Evolutionary conservation across 92 coral and sea anemone species (phyloP).

Genomic region (Phymanthus crucifer): DNA sequence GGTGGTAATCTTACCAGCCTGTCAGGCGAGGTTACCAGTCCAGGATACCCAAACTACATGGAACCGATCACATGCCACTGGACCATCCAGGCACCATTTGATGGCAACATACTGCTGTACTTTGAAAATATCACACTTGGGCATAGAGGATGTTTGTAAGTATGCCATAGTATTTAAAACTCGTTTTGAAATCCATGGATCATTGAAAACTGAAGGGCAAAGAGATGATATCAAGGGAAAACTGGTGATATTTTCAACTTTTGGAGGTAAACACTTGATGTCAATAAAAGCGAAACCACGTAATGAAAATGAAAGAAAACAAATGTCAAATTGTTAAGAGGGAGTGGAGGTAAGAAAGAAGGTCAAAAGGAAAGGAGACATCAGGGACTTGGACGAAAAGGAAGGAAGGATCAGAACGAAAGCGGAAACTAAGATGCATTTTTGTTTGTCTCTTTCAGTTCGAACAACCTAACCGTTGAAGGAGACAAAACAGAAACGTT

Average conservation of each 20-base stretch:
- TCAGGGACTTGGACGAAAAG: no score
- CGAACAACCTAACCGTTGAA: background rate
- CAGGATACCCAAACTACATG: conserved; percentile 54
- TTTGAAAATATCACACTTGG: background rate
- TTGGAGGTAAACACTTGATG: no score
- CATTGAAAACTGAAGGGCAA: no score
- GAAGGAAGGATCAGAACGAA: no score
- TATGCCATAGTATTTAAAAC: background rate
- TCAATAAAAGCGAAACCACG: no score
- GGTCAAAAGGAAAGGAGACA: no score
- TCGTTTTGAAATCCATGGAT: background rate
- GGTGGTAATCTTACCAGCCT: conserved; percentile 51
- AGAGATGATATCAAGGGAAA: no score
- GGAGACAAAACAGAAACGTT: background rate
- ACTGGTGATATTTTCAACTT: no score
- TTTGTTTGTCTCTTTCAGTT: background rate
- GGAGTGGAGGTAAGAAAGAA: no score
- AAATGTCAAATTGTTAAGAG: no score
- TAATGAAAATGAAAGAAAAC: no score
- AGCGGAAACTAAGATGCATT: background rate
- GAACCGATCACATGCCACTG: conserved; percentile 55
- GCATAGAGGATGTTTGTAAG: background rate
- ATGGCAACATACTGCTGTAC: conserved; percentile 1
- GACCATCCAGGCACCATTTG: conserved; percentile 52
- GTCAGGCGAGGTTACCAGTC: conserved; percentile 52